These are phyloP conservation scores for Zelleria hepariella DNA, from an alignment of 2,888 invertebrate species.

Conservation along the genomic window DNA sequence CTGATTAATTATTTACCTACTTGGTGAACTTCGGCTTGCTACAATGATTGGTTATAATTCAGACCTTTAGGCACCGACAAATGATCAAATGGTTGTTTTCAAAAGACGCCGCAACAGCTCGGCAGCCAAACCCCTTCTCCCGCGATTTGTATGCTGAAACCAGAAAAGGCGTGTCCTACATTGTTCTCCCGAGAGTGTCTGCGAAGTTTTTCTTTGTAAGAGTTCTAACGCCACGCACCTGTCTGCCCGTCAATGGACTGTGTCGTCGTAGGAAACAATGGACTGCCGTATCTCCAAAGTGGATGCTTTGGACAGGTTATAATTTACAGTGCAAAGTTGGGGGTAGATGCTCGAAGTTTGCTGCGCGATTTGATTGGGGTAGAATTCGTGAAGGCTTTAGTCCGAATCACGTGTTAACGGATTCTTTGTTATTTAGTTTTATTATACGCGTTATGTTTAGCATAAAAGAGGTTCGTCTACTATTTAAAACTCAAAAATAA, in stretches of 20 bases:
- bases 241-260: slow-evolving; percentile 36
- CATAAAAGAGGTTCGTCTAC: too few species aligned
- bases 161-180: background rate
- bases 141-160: background rate
- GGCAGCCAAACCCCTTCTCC: background rate
- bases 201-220: slow-evolving; percentile 58
- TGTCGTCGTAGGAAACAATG: background rate
- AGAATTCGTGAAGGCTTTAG: too few species aligned
- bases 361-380: too few species aligned
- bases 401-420: too few species aligned
- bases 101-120: background rate
- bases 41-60: too few species aligned
- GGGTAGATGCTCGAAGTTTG: too few species aligned
- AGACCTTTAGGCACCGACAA: background rate
- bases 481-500: too few species aligned
- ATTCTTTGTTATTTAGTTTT: too few species aligned
- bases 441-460: too few species aligned
- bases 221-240: slow-evolving; percentile 44
- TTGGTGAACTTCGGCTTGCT: too few species aligned
- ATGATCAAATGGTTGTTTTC: background rate
- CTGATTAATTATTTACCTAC: too few species aligned
- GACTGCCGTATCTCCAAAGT: background rate
- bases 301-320: background rate
- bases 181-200: slow-evolving; percentile 27
- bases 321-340: too few species aligned